Conservation (phyloP, 2,888 invertebrate species). For the Hartigia nigra region DNA sequence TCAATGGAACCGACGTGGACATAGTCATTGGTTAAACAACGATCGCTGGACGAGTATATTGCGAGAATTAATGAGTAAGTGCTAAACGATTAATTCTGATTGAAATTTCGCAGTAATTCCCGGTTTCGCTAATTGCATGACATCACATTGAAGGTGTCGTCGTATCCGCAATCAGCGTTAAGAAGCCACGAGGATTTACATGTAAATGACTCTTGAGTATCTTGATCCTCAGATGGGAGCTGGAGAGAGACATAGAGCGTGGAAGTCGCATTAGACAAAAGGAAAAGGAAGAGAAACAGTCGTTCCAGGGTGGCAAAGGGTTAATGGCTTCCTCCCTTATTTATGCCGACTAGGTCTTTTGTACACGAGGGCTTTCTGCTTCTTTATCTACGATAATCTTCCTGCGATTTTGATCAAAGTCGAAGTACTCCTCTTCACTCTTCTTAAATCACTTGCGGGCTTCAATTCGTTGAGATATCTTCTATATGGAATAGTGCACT, state of each 20-base stretch:
- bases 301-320: constrained; percentile 15
- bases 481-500: not conserved
- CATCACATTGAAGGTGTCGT: not conserved
- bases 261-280: not conserved
- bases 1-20: constrained; percentile 66
- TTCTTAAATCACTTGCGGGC: not conserved
- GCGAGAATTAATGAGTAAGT: not conserved
- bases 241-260: not conserved
- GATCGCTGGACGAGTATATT: not conserved
- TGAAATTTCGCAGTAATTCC: not conserved
- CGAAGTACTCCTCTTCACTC: not conserved
- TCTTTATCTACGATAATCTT: constrained; percentile 10
- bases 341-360: constrained; percentile 13
- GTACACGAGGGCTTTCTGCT: constrained; percentile 25
- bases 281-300: not conserved
- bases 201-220: constrained; percentile 31
- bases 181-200: constrained; percentile 21
- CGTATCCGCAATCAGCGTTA: constrained; percentile 30
- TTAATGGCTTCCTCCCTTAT: constrained; percentile 35
- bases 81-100: not conserved
- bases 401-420: not conserved
- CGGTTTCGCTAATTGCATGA: not conserved
- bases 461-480: not conserved
- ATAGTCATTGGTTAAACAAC: constrained; percentile 45
- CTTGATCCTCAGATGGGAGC: constrained; percentile 35